Base-by-base conservation (phyloP, 2,113 vertebrate genomes). In the Azemiops feae region DNA sequence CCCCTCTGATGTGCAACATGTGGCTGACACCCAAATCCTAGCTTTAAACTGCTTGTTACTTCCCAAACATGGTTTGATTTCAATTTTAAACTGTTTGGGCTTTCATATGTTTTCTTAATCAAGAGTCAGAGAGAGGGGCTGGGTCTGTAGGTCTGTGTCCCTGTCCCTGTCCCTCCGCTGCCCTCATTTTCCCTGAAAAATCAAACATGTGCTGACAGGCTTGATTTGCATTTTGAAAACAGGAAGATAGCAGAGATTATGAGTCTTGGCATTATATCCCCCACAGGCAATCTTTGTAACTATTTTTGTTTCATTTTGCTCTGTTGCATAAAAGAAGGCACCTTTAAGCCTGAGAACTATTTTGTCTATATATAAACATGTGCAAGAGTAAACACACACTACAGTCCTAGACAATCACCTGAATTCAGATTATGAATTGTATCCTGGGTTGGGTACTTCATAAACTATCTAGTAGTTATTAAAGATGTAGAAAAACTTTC, bases 61-160 rank as follows among this genome's bases (percentile, higher is more conserved):
- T 95, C 95, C 94, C 95, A 96, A 95, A 95, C 95, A 96, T 96
- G 88, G 92, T 91, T 95, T 94, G 91, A 95, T 97, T 96, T 95
- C 92, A 92, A 93, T 95, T 92, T 95, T 96, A 96, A 96, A 57
- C 89, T 0, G 6, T 50, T 91, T n/a, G 52, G 91, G 88, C 81
- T 95, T 97, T 97, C 96, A 96, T 93, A 94, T 94, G 96, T 89
- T 86, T 94, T 94, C 94, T 96, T 91, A 88, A 89, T 1, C 0
- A 85, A 57, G 52, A 45, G 6, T 81, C 54, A 81, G 34, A 88
- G 22, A 81, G 50, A 89, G 11, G 57, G 57, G 45, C 25, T 27
- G 50, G n/a, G 64, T 69, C 58, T 60, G 22, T 69, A n/a, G 4
- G 6, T 39, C n/a, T 74, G n/a, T 74, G 5, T 74, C n/a, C 69